Conservation (phyloP, 2,888 invertebrate genomes). For the Arge pagana region DNA sequence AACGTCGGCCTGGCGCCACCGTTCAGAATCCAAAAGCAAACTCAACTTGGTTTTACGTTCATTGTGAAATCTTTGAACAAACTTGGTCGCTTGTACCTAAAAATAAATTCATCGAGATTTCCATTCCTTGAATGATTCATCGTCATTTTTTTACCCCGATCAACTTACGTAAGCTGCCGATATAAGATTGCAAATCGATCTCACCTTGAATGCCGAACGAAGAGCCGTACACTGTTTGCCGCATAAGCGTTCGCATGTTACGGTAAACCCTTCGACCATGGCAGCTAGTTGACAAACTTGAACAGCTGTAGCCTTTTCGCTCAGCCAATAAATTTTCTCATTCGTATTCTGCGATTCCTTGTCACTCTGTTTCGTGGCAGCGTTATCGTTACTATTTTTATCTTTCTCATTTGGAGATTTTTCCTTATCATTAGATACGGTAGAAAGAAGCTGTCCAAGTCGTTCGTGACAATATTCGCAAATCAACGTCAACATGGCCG, state of each 20-base stretch:
- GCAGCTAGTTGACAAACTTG: slow-evolving; percentile 79
- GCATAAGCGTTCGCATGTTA: slow-evolving; percentile 75
- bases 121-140: background rate
- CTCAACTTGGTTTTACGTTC: slow-evolving; percentile 86
- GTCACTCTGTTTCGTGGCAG: slow-evolving; percentile 32
- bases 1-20: slow-evolving; percentile 93
- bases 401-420: slow-evolving; percentile 46
- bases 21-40: slow-evolving; percentile 83
- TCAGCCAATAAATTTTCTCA: slow-evolving; percentile 62
- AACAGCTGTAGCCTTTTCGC: slow-evolving; percentile 72
- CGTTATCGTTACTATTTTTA: slow-evolving; percentile 38
- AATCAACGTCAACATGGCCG: slow-evolving; percentile 78
- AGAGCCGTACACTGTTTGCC: slow-evolving; percentile 79
- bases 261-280: slow-evolving; percentile 79
- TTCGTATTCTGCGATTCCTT: slow-evolving; percentile 33
- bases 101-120: slow-evolving; percentile 8
- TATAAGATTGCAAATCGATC: slow-evolving; percentile 12
- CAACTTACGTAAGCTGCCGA: no score
- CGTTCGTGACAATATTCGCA: slow-evolving; percentile 93
- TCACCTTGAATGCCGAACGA: slow-evolving; percentile 75
- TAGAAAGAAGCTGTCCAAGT: slow-evolving; percentile 84
- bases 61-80: slow-evolving; percentile 88
- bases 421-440: slow-evolving; percentile 72
- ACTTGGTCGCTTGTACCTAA: slow-evolving; percentile 81
- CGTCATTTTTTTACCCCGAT: background rate